Percentiles rank a stretch among this genome's conserved stretches.
phyloP scores from a whole-genome alignment of 1,140 invertebrate genomes.

The Drosophila sproati region DNA sequence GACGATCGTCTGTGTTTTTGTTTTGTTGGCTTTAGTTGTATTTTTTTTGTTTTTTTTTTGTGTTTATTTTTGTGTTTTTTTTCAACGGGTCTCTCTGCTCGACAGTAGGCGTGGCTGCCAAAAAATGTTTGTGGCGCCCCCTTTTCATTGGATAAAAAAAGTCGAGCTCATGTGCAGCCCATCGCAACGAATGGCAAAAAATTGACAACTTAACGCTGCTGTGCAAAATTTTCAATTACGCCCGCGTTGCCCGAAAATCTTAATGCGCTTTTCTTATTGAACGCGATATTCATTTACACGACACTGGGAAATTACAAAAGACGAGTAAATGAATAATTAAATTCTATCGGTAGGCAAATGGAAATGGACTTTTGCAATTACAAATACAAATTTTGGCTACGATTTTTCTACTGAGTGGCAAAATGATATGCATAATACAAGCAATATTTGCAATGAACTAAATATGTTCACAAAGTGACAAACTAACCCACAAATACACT shows the following conservation, averaged over 20 bases:
- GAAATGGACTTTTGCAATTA: background rate
- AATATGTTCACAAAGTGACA: no score
- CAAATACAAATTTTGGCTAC: no score
- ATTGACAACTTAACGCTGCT: constrained; percentile 38
- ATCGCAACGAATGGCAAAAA: background rate
- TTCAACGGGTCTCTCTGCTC: background rate
- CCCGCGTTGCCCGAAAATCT: constrained; percentile 15
- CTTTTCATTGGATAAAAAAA: background rate
- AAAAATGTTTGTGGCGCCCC: constrained; percentile 33
- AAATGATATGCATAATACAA: no score
- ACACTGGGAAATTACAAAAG: constrained; percentile 29
- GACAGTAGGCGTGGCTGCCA: constrained; percentile 37
- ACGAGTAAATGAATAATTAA: constrained; percentile 31
- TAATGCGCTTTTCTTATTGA: constrained; percentile 48
- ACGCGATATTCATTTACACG: constrained; percentile 36
- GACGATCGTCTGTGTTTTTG: constrained; percentile 51
- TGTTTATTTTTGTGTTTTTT: no score
- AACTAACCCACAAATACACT: no score
- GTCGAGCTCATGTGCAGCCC: constrained; percentile 30
- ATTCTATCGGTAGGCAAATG: constrained; percentile 14
- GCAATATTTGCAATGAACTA: no score
- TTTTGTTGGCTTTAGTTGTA: constrained; percentile 36
- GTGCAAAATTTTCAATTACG: constrained; percentile 39
- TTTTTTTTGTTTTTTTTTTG: background rate
- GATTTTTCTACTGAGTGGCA: no score